Base-by-base conservation (phyloP, 1,140 invertebrate genomes). In the Pseudomyrmex pallidus region DNA sequence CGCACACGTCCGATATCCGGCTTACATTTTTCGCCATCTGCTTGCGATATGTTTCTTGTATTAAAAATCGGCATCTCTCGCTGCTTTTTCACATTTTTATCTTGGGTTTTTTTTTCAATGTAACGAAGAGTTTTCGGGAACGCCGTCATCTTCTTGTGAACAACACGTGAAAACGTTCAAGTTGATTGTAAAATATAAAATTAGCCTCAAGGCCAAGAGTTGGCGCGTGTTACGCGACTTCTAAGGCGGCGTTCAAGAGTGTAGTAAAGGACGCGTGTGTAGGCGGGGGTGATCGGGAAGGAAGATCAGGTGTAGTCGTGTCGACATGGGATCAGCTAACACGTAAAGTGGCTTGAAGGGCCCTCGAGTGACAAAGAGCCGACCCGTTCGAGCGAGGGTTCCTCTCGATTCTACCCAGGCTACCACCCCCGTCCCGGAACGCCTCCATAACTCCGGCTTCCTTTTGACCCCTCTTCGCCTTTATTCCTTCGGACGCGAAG, bases 1-100 rank as follows among this genome's bases (percentile, higher is more conserved):
- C 66, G 48, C 83, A 84, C 66, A 87, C 87, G 85, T 83, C 0
- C 89, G 87, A 86, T 91, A 90, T 87, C 63, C 72, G 15, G 54
- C 74, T 83, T 83, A 68, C 62, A 85, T 84, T 91, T 83, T 84
- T 70, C 77, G 82, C 84, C 64, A 77, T 86, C 54, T 74, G 77
- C 46, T 35, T 20, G 20, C 56, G 13, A 52, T 85, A 82, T 80
- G 59, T 91, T 92, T 92, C 35, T 35, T 35, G 35, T 35, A 91
- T 91, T 91, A 91, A 84, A 88, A 91, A 70, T 70, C 50, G n/a
- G 56, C 13, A 25, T 15, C 22, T 25, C 20, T 44, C 20, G 20
- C 20, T 50, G 52, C 25, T n/a, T 25, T n/a, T 46, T 25, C 15
- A 54, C 15, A 1, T 17, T 25, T 12, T 10, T 46, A 12, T 25